Evolutionary conservation across 2,888 invertebrate species (phyloP).

Genomic region (Cheilosia impressa): DNA sequence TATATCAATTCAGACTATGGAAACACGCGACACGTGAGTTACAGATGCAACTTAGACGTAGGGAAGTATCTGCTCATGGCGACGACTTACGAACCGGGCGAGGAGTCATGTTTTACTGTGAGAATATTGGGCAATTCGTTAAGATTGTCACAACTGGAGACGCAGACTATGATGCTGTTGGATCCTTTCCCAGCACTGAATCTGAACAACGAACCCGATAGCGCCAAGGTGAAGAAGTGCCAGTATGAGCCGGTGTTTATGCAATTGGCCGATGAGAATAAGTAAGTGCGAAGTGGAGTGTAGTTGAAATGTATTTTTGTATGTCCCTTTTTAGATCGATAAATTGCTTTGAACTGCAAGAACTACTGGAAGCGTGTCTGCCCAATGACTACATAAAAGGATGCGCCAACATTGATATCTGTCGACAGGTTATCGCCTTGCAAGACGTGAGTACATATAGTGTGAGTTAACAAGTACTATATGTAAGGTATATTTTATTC

Average conservation of each 20-base stretch:
- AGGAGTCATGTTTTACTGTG: conserved; percentile 94
- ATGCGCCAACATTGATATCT: conserved; percentile 95
- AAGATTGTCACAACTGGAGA: conserved; percentile 90
- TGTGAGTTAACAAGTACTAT: conserved; percentile 2
- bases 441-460: conserved; percentile 90
- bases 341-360: conserved; percentile 95
- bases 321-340: conserved; percentile 86
- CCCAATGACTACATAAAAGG: conserved; percentile 98
- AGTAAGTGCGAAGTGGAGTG: conserved; percentile 68
- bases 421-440: conserved; percentile 93
- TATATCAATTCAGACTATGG: conserved; percentile 95
- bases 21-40: conserved; percentile 94
- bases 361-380: conserved; percentile 93
- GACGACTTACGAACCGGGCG: conserved; percentile 95
- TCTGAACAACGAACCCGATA: conserved; percentile 85
- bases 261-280: conserved; percentile 94
- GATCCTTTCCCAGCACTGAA: conserved; percentile 82
- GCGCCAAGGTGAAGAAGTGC: conserved; percentile 82
- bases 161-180: conserved; percentile 83
- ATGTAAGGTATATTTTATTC: not conserved
- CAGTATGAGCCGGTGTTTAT: conserved; percentile 96
- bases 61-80: conserved; percentile 94
- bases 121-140: conserved; percentile 91
- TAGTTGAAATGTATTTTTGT: not conserved
- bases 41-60: conserved; percentile 90